A percentile compares a stretch with the other conserved stretches of the same genome.
These are phyloP conservation scores for Heliothis subflexa DNA, from an alignment of 1,140 invertebrate genomes.

Conservation along the genomic window DNA sequence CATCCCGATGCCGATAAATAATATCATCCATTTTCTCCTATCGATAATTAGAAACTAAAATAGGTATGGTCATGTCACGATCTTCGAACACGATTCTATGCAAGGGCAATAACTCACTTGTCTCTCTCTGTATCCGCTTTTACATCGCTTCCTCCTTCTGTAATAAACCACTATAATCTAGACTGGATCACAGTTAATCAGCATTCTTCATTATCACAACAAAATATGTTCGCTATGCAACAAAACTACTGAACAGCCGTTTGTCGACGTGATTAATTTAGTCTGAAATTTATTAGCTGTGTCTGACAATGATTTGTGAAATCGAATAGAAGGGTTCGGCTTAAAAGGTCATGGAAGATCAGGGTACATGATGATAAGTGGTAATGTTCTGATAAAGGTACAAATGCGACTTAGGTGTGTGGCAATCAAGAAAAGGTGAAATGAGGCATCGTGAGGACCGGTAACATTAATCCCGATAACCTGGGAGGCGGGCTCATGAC, in stretches of 20 bases:
- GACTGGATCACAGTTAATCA: constrained; percentile 43
- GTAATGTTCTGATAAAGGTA: constrained; percentile 30
- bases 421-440: constrained; percentile 51
- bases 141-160: constrained; percentile 48
- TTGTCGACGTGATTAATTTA: constrained; percentile 21
- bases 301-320: constrained; percentile 13
- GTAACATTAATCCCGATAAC: constrained; percentile 63
- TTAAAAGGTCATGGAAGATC: constrained; percentile 13
- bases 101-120: constrained; percentile 51
- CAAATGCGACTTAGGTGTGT: constrained; percentile 36
- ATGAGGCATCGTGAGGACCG: constrained; percentile 54
- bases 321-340: background rate
- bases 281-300: constrained; percentile 18
- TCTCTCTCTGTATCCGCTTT: constrained; percentile 39
- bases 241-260: constrained; percentile 35
- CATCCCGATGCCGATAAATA: constrained; percentile 54
- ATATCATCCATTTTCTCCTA: constrained; percentile 59
- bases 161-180: constrained; percentile 45
- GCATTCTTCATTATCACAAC: constrained; percentile 36
- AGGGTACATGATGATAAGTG: constrained; percentile 22
- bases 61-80: constrained; percentile 62
- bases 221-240: constrained; percentile 36
- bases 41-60: constrained; percentile 63
- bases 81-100: constrained; percentile 58
- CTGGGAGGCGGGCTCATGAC: constrained; percentile 59